A percentile compares a stretch with the other conserved stretches of the same genome.
These are phyloP conservation scores for Vanessa tameamea DNA, from an alignment of 1,140 invertebrate species.

Conservation along the genomic window DNA sequence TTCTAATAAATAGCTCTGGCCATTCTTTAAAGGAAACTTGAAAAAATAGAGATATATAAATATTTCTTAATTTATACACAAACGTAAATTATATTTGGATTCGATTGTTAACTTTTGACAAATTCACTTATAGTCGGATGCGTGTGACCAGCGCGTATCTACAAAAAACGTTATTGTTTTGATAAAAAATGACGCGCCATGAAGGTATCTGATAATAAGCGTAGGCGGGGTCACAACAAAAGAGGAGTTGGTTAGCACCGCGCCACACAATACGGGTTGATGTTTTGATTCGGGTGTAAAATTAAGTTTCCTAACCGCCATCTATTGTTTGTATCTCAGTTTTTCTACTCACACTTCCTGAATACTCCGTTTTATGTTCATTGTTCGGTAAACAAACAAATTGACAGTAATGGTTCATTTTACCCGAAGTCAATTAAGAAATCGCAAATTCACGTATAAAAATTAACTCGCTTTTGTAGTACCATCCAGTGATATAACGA, in stretches of 20 bases:
- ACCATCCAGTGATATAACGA: conserved; percentile 13
- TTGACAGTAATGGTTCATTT: conserved; percentile 54
- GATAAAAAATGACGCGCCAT: conserved; percentile 78
- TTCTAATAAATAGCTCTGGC: no score
- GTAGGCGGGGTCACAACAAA: conserved; percentile 74
- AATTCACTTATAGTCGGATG: conserved; percentile 57
- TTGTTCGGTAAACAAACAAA: conserved; percentile 64
- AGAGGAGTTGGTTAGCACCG: conserved; percentile 76
- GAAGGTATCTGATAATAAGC: conserved; percentile 75
- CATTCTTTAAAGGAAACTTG: no score
- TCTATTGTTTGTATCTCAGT: conserved; percentile 62
- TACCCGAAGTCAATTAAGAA: conserved; percentile 16
- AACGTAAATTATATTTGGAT: conserved; percentile 54
- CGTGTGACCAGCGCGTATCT: conserved; percentile 54
- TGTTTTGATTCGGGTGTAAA: conserved; percentile 76
- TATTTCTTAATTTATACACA: conserved; percentile 53
- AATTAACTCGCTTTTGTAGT: conserved; percentile 5
- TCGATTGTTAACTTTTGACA: conserved; percentile 60
- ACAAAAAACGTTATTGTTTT: conserved; percentile 76
- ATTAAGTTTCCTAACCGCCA: conserved; percentile 72
- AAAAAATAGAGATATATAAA: conserved; percentile 10
- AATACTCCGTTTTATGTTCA: conserved; percentile 43
- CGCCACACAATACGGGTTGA: conserved; percentile 66
- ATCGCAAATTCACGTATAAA: neutral
- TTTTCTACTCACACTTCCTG: conserved; percentile 54